Evolutionary conservation across 2,797 vertebrate species (phyloP).

Genomic region (Sylvilagus floridanus): DNA sequence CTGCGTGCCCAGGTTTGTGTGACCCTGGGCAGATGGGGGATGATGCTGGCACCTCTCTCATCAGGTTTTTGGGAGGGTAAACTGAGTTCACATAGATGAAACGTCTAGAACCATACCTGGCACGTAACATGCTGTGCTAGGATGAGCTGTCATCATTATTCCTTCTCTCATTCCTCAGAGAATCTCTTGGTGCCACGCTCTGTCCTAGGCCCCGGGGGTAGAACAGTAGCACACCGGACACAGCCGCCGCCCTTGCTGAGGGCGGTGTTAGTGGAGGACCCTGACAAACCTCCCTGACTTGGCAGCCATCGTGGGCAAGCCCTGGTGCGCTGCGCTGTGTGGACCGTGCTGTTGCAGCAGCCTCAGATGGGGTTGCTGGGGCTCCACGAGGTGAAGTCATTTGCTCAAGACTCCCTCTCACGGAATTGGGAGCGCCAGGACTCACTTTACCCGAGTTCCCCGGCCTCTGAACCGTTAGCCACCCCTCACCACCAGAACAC

Average conservation of each 20-base stretch:
- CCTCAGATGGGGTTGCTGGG: background rate
- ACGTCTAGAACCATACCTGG: background rate
- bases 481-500: background rate
- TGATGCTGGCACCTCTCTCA: background rate
- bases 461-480: background rate
- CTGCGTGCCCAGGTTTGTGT: background rate
- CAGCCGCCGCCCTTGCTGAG: background rate
- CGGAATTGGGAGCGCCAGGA: background rate
- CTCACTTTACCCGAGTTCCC: background rate
- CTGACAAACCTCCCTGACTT: background rate
- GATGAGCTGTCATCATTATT: background rate
- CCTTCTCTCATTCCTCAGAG: conserved; percentile 14
- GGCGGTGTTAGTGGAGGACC: background rate
- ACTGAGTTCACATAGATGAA: conserved; percentile 38
- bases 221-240: background rate
- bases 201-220: background rate
- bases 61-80: background rate
- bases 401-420: background rate
- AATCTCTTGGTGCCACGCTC: background rate
- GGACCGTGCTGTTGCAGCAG: too few relatives aligned
- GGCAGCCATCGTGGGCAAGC: background rate
- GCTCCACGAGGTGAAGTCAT: background rate
- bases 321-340: background rate
- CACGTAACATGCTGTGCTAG: background rate
- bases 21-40: background rate